These are phyloP conservation scores for Casuarius casuarius DNA, from an alignment of 2,113 vertebrate species.

Conservation along the genomic window DNA sequence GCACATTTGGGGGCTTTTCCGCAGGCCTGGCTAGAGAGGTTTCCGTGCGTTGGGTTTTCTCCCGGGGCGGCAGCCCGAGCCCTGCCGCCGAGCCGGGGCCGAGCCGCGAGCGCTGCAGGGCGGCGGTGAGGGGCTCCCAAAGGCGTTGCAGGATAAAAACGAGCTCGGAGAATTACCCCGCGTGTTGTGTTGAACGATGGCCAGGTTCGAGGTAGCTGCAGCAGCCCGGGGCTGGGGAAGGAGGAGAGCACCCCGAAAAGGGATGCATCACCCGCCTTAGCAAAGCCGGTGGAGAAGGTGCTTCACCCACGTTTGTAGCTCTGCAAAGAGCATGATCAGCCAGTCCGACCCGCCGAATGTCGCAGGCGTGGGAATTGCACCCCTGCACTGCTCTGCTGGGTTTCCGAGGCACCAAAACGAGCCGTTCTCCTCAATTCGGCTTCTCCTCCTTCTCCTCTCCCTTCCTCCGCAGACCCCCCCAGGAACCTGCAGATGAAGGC, in stretches of 20 bases:
- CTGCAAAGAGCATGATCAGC: neutral
- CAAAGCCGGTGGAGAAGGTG: neutral
- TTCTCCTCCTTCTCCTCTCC: too few relatives aligned
- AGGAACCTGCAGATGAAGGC: conserved; percentile 59
- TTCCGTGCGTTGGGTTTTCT: neutral
- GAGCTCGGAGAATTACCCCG: neutral
- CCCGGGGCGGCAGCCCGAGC: neutral
- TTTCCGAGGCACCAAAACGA: accelerated
- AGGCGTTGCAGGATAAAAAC: neutral
- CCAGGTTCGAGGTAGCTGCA: accelerated
- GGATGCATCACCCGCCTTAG: too few relatives aligned
- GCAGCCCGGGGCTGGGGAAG: neutral
- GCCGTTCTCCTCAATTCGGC: accelerated
- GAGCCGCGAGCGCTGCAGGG: too few relatives aligned
- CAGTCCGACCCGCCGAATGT: accelerated
- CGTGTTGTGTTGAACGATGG: accelerated
- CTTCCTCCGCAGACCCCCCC: conserved; percentile 66
- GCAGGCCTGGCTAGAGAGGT: accelerated
- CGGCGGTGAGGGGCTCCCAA: too few relatives aligned
- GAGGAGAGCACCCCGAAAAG: neutral
- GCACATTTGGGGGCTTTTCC: neutral
- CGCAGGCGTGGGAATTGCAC: neutral
- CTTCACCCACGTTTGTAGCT: neutral
- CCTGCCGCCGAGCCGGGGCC: too few relatives aligned
- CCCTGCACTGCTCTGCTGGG: neutral